Base-by-base conservation (phyloP, 2,797 vertebrate genomes). In the Tolypeutes matacus region DNA sequence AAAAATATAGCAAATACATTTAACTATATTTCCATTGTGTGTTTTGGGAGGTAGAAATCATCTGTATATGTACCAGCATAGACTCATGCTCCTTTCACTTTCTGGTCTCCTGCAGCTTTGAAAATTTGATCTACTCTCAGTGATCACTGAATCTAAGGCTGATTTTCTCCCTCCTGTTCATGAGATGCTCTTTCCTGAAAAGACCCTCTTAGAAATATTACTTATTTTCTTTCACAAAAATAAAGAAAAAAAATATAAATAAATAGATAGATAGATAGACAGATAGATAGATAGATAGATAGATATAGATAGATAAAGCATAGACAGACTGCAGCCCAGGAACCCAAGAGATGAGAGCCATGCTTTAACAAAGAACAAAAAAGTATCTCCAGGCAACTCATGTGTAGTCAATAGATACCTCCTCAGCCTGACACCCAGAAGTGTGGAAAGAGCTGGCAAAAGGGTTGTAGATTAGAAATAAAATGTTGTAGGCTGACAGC, bases 401-500 rank as follows among this genome's bases (percentile, higher is more conserved):
- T 64, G 62, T 51, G 60, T 75, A 20, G 49, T 92, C 67, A 77
- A 70, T 36, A 89, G 70, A 89, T 21, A 39, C 51, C 39, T 93
- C 78, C 39, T 53, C 78, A 72, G 11, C 60, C 65, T 84, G 80
- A 96, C 82, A 81, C 42, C 78, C n/a, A 27, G 25, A 86, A 46
- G 27, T 25, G 25, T 27, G 10, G 58, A 49, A 82, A 93, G 31
- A 73, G 39, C 49, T 86, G 72, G 65, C 60, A 51, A 95, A 93
- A 96, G 23, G 4, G 4, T 21, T 42, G 69, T 67, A 91, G 94
- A 76, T 10, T 72, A 56, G 70, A 96, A 96, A 81, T 88, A 76
- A 95, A 78, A 69, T 94, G 91, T 65, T 60, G 14, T 4, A 7
- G 27, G 11, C 70, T 87, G 91, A 86, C 89, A 95, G 34, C 49